These are phyloP conservation scores for Tortricodes alternella DNA, from an alignment of 2,888 invertebrate species.

Conservation along the genomic window DNA sequence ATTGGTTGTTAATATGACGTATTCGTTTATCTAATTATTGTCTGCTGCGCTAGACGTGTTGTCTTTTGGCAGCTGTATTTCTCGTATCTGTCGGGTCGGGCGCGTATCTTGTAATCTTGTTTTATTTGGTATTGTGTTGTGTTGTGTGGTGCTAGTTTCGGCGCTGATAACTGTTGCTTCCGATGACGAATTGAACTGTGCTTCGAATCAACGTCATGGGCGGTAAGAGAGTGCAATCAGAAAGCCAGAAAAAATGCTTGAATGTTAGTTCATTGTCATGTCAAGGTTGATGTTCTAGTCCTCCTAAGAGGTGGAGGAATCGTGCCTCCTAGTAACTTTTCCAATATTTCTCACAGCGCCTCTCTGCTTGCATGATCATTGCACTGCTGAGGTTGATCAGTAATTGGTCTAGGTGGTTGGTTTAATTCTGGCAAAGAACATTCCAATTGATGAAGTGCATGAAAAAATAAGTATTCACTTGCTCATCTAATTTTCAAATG, in stretches of 20 bases:
- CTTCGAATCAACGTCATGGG: constrained; percentile 60
- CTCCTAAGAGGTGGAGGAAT: constrained; percentile 20
- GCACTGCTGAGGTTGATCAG: constrained; percentile 16
- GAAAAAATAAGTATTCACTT: too few species aligned
- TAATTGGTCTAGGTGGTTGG: not conserved
- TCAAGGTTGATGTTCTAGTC: constrained; percentile 18
- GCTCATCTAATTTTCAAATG: too few species aligned
- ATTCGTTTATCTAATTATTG: constrained; percentile 69
- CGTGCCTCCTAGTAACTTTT: constrained; percentile 2
- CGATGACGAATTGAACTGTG: constrained; percentile 55
- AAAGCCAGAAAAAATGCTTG: constrained; percentile 25
- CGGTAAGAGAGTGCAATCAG: constrained; percentile 58
- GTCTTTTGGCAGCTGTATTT: constrained; percentile 47
- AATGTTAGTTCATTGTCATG: constrained; percentile 26
- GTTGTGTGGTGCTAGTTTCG: constrained; percentile 47
- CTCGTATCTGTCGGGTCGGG: constrained; percentile 18
- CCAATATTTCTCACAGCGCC: constrained; percentile 4
- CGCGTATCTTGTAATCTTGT: constrained; percentile 17
- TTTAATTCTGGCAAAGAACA: not conserved
- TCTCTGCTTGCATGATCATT: constrained; percentile 15
- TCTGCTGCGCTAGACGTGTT: constrained; percentile 50
- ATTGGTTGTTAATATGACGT: constrained; percentile 60
- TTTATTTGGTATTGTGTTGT: constrained; percentile 17
- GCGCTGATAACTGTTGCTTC: constrained; percentile 48
- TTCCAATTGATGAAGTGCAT: too few species aligned